Conservation (phyloP, 1,140 invertebrate species). For the Psix sp. region DNA sequence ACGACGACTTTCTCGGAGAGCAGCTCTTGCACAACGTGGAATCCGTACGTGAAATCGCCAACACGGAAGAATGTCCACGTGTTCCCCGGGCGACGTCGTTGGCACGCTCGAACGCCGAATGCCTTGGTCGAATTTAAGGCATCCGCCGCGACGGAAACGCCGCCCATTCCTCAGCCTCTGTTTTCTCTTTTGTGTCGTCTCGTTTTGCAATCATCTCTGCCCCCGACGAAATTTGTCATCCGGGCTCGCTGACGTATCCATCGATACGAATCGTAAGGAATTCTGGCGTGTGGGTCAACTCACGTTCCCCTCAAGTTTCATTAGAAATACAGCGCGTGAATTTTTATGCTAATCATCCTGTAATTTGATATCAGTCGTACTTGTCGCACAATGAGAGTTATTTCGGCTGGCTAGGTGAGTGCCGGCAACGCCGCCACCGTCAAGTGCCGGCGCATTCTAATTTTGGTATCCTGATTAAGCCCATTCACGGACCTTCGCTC, state of each 20-base stretch:
- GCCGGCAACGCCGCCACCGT: constrained; percentile 14
- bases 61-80: constrained; percentile 51
- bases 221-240: constrained; percentile 39
- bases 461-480: constrained; percentile 27
- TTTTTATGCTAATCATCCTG: constrained; percentile 50
- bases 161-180: no score
- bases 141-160: constrained; percentile 56
- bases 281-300: no score
- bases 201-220: constrained; percentile 35
- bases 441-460: constrained; percentile 47
- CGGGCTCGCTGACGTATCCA: no score
- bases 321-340: constrained; percentile 41
- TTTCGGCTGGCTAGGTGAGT: constrained; percentile 32
- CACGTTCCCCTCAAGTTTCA: no score
- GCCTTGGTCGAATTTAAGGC: constrained; percentile 36
- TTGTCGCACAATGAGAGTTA: constrained; percentile 51
- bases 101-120: constrained; percentile 18
- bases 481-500: background rate
- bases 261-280: no score
- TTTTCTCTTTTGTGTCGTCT: constrained; percentile 41
- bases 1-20: no score
- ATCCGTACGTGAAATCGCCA: constrained; percentile 27
- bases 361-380: constrained; percentile 44
- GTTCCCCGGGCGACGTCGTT: constrained; percentile 24
- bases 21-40: constrained; percentile 19